Conservation (phyloP, 2,888 invertebrate genomes). For the Eudasyphora cyanicolor region DNA sequence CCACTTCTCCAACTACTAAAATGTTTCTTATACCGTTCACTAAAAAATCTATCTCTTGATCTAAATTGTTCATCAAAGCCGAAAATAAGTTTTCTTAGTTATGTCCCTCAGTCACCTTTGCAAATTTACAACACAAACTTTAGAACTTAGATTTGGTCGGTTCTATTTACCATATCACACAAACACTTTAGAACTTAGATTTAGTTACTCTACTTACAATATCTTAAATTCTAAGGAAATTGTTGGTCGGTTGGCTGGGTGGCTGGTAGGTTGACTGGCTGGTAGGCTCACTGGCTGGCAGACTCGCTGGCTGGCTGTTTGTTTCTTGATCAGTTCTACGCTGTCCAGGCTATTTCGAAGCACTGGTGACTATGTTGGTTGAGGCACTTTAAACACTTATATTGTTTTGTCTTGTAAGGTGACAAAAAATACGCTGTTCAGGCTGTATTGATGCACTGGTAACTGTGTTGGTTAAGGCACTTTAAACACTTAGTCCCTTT, state of each 20-base stretch:
- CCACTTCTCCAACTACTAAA: background rate
- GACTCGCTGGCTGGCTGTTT: background rate
- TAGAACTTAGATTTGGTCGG: background rate
- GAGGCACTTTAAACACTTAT: too few relatives aligned
- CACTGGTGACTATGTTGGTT: background rate
- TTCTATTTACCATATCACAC: background rate
- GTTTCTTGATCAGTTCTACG: background rate
- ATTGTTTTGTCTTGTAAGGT: too few relatives aligned
- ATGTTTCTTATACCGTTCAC: background rate
- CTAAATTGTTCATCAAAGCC: background rate
- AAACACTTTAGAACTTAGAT: background rate
- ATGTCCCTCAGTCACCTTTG: background rate
- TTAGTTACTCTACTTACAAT: background rate
- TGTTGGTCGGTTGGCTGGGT: background rate
- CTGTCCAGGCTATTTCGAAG: background rate
- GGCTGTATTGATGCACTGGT: too few relatives aligned
- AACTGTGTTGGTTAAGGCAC: too few relatives aligned
- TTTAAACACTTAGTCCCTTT: too few relatives aligned
- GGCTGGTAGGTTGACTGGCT: background rate
- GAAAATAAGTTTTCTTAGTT: background rate
- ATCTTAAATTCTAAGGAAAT: background rate
- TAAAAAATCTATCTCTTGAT: background rate
- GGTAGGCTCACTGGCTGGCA: background rate
- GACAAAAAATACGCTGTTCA: too few relatives aligned
- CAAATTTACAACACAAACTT: background rate